A percentile compares a stretch with the other conserved stretches of the same genome.
phyloP scores from a whole-genome alignment of 2,113 vertebrate genomes.

The Macroglossus sobrinus region DNA sequence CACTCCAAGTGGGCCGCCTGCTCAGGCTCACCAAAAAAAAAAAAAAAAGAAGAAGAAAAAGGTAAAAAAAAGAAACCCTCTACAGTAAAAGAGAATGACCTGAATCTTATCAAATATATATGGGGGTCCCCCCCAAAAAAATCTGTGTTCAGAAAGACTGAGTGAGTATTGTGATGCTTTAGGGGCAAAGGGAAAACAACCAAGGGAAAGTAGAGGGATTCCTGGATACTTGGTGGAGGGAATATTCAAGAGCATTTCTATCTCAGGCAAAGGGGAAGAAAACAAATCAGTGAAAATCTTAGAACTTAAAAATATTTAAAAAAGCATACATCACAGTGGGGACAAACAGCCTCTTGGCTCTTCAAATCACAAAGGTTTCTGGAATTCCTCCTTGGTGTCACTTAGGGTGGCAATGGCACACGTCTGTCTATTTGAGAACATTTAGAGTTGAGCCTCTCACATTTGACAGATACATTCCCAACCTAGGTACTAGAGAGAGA shows the following conservation, averaged over 20 bases:
- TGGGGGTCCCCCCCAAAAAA: neutral
- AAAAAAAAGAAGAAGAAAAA: neutral
- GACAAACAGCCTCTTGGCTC: neutral
- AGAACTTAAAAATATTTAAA: conserved; percentile 18
- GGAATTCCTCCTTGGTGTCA: neutral
- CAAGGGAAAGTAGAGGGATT: neutral
- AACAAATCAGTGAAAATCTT: conserved; percentile 1
- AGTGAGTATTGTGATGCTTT: neutral
- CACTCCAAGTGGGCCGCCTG: conserved; percentile 48
- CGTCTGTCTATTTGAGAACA: neutral
- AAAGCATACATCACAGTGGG: conserved; percentile 32
- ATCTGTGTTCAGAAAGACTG: neutral
- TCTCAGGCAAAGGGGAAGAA: neutral
- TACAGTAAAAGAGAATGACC: neutral
- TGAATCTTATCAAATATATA: neutral
- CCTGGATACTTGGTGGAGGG: neutral
- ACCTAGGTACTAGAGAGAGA: neutral
- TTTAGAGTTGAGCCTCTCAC: neutral
- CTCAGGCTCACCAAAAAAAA: neutral
- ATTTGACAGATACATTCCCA: neutral
- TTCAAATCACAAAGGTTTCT: neutral
- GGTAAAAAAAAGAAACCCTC: neutral
- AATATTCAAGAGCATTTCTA: conserved; percentile 17
- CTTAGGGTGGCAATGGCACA: neutral
- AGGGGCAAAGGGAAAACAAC: neutral